Evolutionary conservation across 2,797 vertebrate species (phyloP).

Genomic region (Lates japonicus): DNA sequence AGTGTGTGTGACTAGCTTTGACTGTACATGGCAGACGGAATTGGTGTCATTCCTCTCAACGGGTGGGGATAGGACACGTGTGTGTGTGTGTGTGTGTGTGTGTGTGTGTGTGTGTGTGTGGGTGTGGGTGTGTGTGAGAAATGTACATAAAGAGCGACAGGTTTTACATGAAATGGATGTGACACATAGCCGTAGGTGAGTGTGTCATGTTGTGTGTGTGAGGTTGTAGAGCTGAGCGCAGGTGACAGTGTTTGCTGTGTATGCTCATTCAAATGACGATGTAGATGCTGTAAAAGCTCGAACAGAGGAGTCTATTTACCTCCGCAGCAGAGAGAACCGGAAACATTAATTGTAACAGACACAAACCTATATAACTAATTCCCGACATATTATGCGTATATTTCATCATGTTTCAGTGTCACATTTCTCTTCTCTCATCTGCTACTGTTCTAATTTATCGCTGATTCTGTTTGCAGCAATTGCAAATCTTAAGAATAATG

Average conservation of each 20-base stretch:
- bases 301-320: not conserved
- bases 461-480: not conserved
- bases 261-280: constrained; percentile 12
- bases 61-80: not conserved
- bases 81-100: constrained; percentile 22
- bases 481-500: not conserved
- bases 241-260: constrained; percentile 29
- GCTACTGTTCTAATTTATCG: not conserved
- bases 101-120: constrained; percentile 21
- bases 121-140: too few species aligned
- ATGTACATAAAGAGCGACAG: constrained; percentile 30
- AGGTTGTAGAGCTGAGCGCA: constrained; percentile 10
- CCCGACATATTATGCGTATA: not conserved
- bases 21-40: constrained; percentile 54
- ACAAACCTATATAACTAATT: too few species aligned
- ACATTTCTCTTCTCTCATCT: not conserved
- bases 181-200: constrained; percentile 39
- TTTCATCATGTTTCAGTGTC: not conserved
- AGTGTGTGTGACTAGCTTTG: constrained; percentile 51
- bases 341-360: not conserved
- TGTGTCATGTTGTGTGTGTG: constrained; percentile 12
- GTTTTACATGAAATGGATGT: constrained; percentile 48
- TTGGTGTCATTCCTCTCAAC: constrained; percentile 10
- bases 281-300: not conserved
- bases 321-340: not conserved